phyloP scores from a whole-genome alignment of 2,113 vertebrate genomes.

The Urocynchramus pylzowi region DNA sequence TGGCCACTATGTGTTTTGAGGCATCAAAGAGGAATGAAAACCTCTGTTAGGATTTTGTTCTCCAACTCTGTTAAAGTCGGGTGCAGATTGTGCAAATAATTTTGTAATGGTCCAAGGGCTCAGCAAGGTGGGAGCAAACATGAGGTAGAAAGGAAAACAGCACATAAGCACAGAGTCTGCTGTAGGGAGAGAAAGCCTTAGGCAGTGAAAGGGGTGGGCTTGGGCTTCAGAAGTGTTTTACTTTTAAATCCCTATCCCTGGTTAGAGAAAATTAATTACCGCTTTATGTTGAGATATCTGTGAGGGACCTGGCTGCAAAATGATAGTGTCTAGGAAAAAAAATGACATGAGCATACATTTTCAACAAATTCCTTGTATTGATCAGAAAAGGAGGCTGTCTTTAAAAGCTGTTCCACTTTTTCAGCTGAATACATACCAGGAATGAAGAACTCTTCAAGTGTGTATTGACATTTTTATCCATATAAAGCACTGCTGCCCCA shows the following conservation, averaged over 20 bases:
- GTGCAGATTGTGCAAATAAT: background rate
- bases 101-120: background rate
- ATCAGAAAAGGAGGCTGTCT: background rate
- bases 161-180: background rate
- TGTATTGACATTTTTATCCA: background rate
- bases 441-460: background rate
- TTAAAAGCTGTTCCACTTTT: background rate
- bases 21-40: background rate
- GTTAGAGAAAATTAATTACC: background rate
- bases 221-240: background rate
- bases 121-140: accelerated
- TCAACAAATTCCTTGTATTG: background rate
- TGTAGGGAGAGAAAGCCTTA: background rate
- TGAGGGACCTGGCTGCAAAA: background rate
- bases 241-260: background rate
- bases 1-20: background rate
- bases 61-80: background rate
- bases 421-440: background rate
- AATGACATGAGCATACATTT: background rate
- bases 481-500: background rate
- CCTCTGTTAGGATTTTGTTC: background rate
- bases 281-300: background rate
- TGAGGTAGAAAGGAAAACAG: background rate
- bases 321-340: background rate
- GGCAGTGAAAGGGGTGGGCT: background rate